phyloP scores from a whole-genome alignment of 2,888 invertebrate genomes.

The Hypsopygia costalis region DNA sequence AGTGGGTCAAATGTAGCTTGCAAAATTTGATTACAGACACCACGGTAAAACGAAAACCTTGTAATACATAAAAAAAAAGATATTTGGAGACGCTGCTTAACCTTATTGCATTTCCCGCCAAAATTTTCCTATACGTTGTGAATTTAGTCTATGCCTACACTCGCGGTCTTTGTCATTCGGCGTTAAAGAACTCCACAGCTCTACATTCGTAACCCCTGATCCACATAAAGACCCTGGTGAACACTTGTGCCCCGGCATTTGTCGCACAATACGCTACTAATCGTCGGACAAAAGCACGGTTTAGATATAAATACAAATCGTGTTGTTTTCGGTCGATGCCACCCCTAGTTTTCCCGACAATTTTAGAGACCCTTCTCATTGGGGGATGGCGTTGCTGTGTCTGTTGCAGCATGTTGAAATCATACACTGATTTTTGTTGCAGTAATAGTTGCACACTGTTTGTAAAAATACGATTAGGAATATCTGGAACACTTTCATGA shows the following conservation, averaged over 20 bases:
- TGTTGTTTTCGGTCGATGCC: conserved; percentile 74
- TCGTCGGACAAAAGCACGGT: conserved; percentile 73
- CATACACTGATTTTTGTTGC: not conserved
- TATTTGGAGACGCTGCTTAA: no score
- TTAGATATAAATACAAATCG: conserved; percentile 77
- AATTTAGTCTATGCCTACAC: no score
- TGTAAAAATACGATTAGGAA: no score
- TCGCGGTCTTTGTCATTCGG: not conserved
- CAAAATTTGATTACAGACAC: no score
- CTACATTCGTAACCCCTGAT: not conserved
- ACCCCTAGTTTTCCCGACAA: conserved; percentile 29
- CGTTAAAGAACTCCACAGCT: conserved; percentile 1
- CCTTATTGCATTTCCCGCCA: no score
- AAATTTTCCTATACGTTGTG: no score
- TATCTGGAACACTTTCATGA: no score
- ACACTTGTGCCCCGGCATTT: conserved; percentile 52
- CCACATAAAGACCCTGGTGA: conserved; percentile 5
- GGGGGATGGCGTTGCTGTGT: not conserved
- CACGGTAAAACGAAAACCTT: no score
- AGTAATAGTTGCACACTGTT: no score
- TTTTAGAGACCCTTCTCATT: conserved; percentile 19
- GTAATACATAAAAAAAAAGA: no score
- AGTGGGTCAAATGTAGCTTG: no score
- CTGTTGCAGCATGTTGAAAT: not conserved
- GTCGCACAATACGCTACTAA: conserved; percentile 65